Evolutionary conservation across 2,888 invertebrate species (phyloP).

Genomic region (Pterobdella sp.): DNA sequence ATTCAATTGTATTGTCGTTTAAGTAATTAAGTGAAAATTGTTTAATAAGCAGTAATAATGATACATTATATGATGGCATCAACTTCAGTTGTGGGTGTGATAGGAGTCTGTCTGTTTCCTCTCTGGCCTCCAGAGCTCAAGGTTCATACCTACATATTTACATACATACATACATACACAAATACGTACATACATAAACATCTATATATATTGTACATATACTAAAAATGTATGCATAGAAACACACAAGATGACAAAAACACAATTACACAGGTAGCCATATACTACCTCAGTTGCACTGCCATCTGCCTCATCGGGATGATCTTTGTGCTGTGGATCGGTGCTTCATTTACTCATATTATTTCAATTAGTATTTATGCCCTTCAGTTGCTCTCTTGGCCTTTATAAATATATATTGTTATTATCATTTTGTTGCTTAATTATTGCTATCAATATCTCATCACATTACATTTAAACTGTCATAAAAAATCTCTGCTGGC

Average conservation of each 20-base stretch:
- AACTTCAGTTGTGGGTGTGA: conserved; percentile 71
- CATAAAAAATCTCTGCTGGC: no score
- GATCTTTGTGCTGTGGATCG: conserved; percentile 77
- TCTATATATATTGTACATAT: no score
- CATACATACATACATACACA: conserved; percentile 6
- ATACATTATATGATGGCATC: no score
- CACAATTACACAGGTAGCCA: conserved; percentile 62
- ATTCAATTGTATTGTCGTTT: not conserved
- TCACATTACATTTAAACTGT: no score
- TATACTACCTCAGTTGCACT: conserved; percentile 89
- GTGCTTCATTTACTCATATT: conserved; percentile 47
- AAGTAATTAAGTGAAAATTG: no score
- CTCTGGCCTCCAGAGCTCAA: conserved; percentile 86
- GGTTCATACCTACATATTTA: conserved; percentile 18
- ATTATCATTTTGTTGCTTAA: no score
- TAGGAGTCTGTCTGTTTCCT: conserved; percentile 94
- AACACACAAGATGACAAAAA: not conserved
- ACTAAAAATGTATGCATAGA: no score
- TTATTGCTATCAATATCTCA: no score
- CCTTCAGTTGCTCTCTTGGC: no score
- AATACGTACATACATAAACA: not conserved
- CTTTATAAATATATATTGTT: no score
- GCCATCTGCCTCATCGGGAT: conserved; percentile 89
- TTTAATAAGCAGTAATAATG: no score
- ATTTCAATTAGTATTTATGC: no score